phyloP scores from a whole-genome alignment of 2,797 vertebrate species.

The Prionace glauca region DNA sequence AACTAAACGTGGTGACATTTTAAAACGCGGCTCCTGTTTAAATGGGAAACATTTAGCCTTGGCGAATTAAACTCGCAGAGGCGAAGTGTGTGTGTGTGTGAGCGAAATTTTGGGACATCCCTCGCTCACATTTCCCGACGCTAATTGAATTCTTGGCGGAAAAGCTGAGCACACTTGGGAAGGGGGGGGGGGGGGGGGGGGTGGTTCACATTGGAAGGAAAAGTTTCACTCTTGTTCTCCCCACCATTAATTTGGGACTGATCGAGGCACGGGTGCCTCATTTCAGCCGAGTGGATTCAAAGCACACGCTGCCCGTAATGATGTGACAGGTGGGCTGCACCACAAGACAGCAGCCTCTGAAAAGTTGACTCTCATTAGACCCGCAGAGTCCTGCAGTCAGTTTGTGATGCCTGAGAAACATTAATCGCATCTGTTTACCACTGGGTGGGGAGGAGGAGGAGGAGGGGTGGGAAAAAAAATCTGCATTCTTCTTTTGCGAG shows the following conservation, averaged over 20 bases:
- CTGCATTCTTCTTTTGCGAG: slow-evolving; percentile 54
- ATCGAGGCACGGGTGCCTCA: slow-evolving; percentile 69
- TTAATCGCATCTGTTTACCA: slow-evolving; percentile 74
- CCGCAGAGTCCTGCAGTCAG: slow-evolving; percentile 70
- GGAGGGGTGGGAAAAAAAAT: slow-evolving; percentile 41
- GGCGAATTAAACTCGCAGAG: slow-evolving; percentile 67
- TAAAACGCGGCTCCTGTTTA: slow-evolving; percentile 67
- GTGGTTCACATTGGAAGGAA: slow-evolving; percentile 57
- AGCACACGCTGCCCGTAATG: slow-evolving; percentile 71
- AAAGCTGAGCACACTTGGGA: slow-evolving; percentile 51
- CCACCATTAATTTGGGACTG: slow-evolving; percentile 71
- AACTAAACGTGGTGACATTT: slow-evolving; percentile 60
- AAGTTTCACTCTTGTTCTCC: slow-evolving; percentile 62
- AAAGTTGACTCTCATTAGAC: slow-evolving; percentile 83
- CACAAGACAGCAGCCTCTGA: slow-evolving; percentile 68
- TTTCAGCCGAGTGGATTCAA: slow-evolving; percentile 70
- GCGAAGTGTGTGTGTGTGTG: slow-evolving; percentile 47
- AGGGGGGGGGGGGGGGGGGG: background rate
- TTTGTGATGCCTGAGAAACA: slow-evolving; percentile 66
- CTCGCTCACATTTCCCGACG: slow-evolving; percentile 54
- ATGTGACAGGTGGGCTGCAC: slow-evolving; percentile 79
- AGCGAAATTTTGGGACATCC: slow-evolving; percentile 61
- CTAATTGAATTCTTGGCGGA: slow-evolving; percentile 60
- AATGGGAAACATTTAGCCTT: slow-evolving; percentile 71
- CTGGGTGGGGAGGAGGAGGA: slow-evolving; percentile 46